These are phyloP conservation scores for Andrena dorsata DNA, from an alignment of 2,888 invertebrate genomes.

Conservation along the genomic window DNA sequence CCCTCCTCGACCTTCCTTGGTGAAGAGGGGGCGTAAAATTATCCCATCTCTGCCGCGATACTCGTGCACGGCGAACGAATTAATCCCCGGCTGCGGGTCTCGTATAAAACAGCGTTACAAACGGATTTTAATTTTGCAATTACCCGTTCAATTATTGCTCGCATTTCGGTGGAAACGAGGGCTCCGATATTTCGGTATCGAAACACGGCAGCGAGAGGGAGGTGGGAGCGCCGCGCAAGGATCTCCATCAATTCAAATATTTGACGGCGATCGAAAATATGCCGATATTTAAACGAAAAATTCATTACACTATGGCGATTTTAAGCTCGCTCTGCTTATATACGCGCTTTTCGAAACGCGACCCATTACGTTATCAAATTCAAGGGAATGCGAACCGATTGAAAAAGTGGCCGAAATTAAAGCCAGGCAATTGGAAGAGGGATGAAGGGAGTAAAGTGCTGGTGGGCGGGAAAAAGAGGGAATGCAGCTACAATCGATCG, in stretches of 20 bases:
- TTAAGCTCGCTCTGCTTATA: slow-evolving; percentile 28
- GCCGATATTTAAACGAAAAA: slow-evolving; percentile 46
- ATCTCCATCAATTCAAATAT: slow-evolving; percentile 46
- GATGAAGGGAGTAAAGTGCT: not conserved
- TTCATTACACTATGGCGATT: slow-evolving; percentile 21
- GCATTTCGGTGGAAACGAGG: not conserved
- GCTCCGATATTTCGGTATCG: slow-evolving; percentile 11
- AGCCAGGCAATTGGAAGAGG: slow-evolving; percentile 15
- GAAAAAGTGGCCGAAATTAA: slow-evolving; percentile 42
- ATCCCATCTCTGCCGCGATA: not conserved
- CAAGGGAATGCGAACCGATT: slow-evolving; percentile 15
- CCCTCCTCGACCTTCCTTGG: not conserved
- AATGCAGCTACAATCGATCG: not conserved
- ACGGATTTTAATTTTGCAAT: slow-evolving; percentile 44
- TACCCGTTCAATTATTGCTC: slow-evolving; percentile 44
- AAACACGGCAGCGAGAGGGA: not conserved
- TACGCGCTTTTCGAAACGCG: slow-evolving; percentile 26
- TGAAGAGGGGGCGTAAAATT: too few relatives aligned
- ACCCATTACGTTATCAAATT: slow-evolving; percentile 47
- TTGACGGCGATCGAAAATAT: slow-evolving; percentile 49
- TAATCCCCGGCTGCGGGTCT: slow-evolving; percentile 15
- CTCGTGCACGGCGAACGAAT: not conserved
- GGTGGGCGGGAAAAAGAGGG: not conserved
- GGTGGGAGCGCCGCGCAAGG: slow-evolving; percentile 14
- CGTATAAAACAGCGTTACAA: slow-evolving; percentile 9